A percentile compares a stretch with the other conserved stretches of the same genome.
phyloP scores from a whole-genome alignment of 2,113 vertebrate species.

The Pagrus major region DNA sequence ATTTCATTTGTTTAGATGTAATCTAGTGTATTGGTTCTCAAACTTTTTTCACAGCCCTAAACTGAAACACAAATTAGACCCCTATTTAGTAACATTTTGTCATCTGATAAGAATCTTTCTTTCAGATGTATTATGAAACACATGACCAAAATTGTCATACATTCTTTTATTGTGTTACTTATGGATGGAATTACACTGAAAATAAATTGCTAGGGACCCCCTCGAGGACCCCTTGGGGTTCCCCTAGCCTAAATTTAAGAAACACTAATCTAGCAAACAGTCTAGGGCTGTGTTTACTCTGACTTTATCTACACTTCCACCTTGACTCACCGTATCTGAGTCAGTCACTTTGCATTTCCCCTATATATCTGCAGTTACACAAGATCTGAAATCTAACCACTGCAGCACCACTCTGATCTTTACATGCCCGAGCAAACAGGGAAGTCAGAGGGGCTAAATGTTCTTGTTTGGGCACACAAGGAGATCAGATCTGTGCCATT shows the following conservation, averaged over 20 bases:
- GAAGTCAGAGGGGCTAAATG: not conserved
- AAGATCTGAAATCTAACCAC: constrained; percentile 18
- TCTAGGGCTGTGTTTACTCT: not conserved
- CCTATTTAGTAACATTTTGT: too few relatives aligned
- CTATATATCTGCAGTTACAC: not conserved
- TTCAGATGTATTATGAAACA: too few relatives aligned
- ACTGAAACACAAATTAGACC: too few relatives aligned
- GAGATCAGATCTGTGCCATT: constrained; percentile 60
- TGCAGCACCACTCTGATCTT: not conserved
- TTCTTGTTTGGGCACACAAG: constrained; percentile 32
- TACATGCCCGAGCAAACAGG: constrained; percentile 11
- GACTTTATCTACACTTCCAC: not conserved
- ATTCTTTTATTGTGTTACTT: too few relatives aligned
- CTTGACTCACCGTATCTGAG: constrained; percentile 7
- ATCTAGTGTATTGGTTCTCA: too few relatives aligned
- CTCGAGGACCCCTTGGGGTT: too few relatives aligned
- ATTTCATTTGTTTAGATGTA: not conserved
- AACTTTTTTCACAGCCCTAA: too few relatives aligned
- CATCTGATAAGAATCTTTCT: too few relatives aligned
- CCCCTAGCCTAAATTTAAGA: too few relatives aligned
- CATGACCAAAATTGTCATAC: too few relatives aligned
- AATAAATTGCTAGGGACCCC: too few relatives aligned
- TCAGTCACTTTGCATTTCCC: constrained; percentile 23
- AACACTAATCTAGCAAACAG: not conserved
- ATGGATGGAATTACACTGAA: too few relatives aligned